phyloP scores from a whole-genome alignment of 2,113 vertebrate species.

The Boulengeromyrus knoepffleri region DNA sequence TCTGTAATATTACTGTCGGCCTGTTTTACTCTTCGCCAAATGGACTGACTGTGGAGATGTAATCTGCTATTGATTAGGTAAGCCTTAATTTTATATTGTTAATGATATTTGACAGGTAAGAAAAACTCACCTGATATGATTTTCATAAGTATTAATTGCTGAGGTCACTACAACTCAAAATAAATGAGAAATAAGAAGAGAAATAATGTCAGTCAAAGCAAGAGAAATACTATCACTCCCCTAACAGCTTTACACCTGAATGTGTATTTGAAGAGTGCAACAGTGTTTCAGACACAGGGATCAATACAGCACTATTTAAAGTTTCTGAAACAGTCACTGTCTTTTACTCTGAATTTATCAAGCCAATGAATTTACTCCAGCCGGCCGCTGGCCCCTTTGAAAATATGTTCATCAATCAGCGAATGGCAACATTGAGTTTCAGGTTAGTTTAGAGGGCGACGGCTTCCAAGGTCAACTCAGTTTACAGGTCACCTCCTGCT shows the following conservation, averaged over 20 bases:
- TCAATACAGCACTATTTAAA: slow-evolving; percentile 35
- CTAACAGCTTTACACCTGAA: slow-evolving; percentile 43
- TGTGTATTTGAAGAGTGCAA: slow-evolving; percentile 35
- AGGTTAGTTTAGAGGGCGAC: background rate
- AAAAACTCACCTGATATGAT: background rate
- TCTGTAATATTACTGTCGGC: background rate
- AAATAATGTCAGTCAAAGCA: background rate
- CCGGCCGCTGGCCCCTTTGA: slow-evolving; percentile 26
- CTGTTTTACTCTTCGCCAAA: background rate
- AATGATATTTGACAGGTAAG: background rate
- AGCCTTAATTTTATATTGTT: background rate
- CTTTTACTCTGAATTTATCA: slow-evolving; percentile 38
- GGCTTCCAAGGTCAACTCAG: slow-evolving; percentile 64
- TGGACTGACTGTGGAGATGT: background rate
- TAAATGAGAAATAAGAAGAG: background rate
- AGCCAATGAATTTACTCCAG: slow-evolving; percentile 49
- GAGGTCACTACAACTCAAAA: background rate
- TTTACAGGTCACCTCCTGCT: slow-evolving; percentile 80
- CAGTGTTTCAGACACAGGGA: slow-evolving; percentile 3
- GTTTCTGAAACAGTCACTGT: slow-evolving; percentile 53
- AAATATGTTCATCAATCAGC: slow-evolving; percentile 24
- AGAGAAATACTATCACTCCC: background rate
- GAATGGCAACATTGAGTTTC: background rate
- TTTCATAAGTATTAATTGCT: background rate
- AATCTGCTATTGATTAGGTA: background rate